Evolutionary conservation across 2,113 vertebrate species (phyloP), one percentile per base, ranked within the genome.

Genomic region (Vulpes lagopus): DNA sequence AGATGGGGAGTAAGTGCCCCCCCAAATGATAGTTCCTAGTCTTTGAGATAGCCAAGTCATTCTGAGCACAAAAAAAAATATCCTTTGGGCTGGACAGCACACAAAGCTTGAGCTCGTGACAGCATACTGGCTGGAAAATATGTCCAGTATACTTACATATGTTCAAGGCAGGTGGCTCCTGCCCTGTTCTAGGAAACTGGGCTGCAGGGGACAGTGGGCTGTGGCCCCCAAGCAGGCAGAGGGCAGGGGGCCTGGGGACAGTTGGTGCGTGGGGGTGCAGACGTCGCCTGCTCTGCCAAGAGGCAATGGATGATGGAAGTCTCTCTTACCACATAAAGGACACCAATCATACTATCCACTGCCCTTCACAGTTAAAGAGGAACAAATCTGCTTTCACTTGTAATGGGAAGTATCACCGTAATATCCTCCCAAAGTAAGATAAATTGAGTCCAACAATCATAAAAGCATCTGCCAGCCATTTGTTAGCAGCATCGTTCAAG

Each of bases 281-380:
- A 16, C 30, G 59, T 55, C 1, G 0, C n/a, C 30, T 8, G 7
- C 25, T 49, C 84, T 55, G 32, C 69, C 25, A 17, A 62, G 84
- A 94, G 6, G 32, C 51, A 43, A 11, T 11, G 17, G 81, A 14
- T 35, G 59, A 11, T 65, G 73, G 90, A 74, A 49, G 67, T 55
- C 11, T 17, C 32, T 76, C 59, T 49, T 71, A 19, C 19, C 0
- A 23, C 83, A 67, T 81, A 88, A 96, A 97, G 91, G 71, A 79
- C 91, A 69, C 83, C 76, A 49, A 14, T 92, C 95, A 88, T 27
- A 3, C 57, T 19, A 27, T 60, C 55, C 23, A 0, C 74, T 91
- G 90, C 55, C 92, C 94, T 97, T 96, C 92, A 67, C 49, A 88
- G 53, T 90, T 55, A 69, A 79, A 88, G 76, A 85, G 74, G 85